Evolutionary conservation across 2,113 vertebrate species (phyloP).

Genomic region (Acrocephalus kingi): DNA sequence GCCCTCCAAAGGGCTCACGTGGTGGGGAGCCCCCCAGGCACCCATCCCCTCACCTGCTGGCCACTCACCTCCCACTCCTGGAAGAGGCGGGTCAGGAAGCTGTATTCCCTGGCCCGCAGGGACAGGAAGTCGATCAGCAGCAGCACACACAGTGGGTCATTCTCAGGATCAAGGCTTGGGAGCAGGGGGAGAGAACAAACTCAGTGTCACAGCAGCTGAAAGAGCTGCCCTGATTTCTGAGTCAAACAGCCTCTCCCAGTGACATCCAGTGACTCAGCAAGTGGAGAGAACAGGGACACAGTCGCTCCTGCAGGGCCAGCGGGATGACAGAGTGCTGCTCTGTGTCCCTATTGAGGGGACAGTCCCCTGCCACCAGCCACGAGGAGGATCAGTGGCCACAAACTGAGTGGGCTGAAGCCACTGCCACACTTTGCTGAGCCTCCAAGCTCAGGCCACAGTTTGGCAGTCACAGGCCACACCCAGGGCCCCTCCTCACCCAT

Average conservation of each 20-base stretch:
- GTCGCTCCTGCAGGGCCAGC: rapidly evolving
- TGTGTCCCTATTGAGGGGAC: not conserved
- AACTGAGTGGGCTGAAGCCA: not conserved
- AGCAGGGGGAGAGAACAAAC: not conserved
- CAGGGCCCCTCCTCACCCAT: not conserved
- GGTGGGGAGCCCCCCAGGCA: not conserved
- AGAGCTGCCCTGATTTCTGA: not conserved
- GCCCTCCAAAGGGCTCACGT: not conserved
- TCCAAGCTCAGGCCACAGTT: not conserved
- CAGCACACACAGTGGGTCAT: constrained; percentile 91
- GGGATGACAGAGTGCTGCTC: not conserved
- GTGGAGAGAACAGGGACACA: rapidly evolving
- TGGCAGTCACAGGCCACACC: not conserved
- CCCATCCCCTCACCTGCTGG: not conserved
- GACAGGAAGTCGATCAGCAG: constrained; percentile 90
- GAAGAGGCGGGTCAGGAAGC: constrained; percentile 84
- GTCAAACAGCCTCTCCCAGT: not conserved
- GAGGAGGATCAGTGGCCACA: not conserved
- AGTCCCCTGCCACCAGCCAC: not conserved
- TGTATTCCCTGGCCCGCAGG: constrained; percentile 86
- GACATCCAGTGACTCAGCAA: not conserved
- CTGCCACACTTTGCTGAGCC: not conserved
- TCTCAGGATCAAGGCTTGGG: constrained; percentile 89
- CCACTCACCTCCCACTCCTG: constrained; percentile 93
- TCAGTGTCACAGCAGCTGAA: not conserved